A percentile compares a stretch with the other conserved stretches of the same genome.
phyloP scores from a whole-genome alignment of 1,140 invertebrate species.

The Drosophila fuyamai region DNA sequence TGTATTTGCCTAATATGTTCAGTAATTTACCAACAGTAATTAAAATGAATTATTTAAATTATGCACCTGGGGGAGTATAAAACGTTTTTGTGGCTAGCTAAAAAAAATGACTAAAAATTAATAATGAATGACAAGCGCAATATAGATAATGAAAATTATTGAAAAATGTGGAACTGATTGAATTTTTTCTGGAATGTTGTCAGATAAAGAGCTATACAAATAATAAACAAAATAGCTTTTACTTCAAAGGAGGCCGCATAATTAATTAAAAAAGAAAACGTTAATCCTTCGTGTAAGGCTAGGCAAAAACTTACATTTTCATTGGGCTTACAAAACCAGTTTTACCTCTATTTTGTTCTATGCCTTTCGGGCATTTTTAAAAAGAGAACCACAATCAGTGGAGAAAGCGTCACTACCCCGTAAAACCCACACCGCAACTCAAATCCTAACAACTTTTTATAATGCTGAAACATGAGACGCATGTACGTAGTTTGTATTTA shows the following conservation, averaged over 20 bases:
- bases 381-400: slow-evolving; percentile 20
- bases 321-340: slow-evolving; percentile 1
- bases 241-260: no score
- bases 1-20: slow-evolving; percentile 55
- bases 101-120: slow-evolving; percentile 12
- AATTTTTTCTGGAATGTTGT: neutral
- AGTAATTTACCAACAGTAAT: slow-evolving; percentile 67
- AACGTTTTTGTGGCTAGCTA: neutral
- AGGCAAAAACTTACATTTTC: slow-evolving; percentile 6
- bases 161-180: slow-evolving; percentile 1
- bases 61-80: slow-evolving; percentile 26
- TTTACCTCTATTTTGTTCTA: slow-evolving; percentile 26
- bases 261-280: no score
- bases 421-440: slow-evolving; percentile 17
- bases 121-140: neutral
- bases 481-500: slow-evolving; percentile 70
- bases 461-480: slow-evolving; percentile 69
- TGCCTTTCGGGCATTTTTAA: slow-evolving; percentile 72
- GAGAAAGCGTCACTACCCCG: slow-evolving; percentile 6
- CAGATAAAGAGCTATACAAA: neutral
- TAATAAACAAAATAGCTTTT: neutral
- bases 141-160: slow-evolving; percentile 6
- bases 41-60: slow-evolving; percentile 63
- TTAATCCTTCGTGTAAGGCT: no score
- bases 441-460: slow-evolving; percentile 51